phyloP scores from a whole-genome alignment of 2,888 invertebrate species.

The Ryuthela nishihirai region DNA sequence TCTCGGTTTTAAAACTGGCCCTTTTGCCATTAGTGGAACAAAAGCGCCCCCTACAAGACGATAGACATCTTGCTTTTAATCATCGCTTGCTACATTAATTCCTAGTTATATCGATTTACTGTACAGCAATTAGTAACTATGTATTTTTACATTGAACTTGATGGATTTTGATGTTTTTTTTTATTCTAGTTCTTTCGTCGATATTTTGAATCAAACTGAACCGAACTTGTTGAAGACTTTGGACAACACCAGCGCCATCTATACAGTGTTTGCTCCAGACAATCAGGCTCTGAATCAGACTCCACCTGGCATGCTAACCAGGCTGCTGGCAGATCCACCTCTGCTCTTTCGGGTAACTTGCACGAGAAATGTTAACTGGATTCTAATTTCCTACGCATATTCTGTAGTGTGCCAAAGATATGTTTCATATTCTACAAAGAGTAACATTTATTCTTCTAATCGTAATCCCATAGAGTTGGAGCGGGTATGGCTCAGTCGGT shows the following conservation, averaged over 20 bases:
- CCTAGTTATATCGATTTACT: no score
- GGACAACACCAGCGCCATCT: slow-evolving; percentile 8
- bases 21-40: no score
- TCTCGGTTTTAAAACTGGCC: no score
- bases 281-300: slow-evolving; percentile 9
- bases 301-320: slow-evolving; percentile 7
- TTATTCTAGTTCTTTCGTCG: slow-evolving; percentile 6
- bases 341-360: slow-evolving; percentile 13
- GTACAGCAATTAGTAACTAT: no score
- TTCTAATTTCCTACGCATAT: neutral
- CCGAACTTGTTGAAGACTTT: slow-evolving; percentile 14
- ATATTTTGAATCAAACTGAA: slow-evolving; percentile 10
- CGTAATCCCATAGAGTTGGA: neutral
- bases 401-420: no score
- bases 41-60: no score
- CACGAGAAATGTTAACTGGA: neutral
- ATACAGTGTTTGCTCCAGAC: slow-evolving; percentile 23
- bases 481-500: no score
- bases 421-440: no score
- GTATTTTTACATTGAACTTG: no score
- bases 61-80: no score
- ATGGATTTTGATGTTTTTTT: no score
- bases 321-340: slow-evolving; percentile 11
- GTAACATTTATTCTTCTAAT: neutral
- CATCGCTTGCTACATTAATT: no score